phyloP scores from a whole-genome alignment of 2,888 invertebrate species.

The Argyresthia goedartella region DNA sequence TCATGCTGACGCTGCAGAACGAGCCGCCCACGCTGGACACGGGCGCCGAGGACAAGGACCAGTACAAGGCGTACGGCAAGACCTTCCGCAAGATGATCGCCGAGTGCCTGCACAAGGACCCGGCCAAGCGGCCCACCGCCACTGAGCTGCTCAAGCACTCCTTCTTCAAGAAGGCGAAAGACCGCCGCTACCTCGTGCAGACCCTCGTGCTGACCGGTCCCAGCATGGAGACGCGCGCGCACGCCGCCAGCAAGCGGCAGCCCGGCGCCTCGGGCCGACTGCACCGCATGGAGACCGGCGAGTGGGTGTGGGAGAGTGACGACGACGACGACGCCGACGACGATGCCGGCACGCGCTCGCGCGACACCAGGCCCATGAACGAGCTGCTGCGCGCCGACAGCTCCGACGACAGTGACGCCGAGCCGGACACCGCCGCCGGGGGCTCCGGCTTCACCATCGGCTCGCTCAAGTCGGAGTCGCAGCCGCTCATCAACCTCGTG shows the following conservation, averaged over 20 bases:
- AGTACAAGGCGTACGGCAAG: constrained; percentile 98
- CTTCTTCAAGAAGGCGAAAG: constrained; percentile 99
- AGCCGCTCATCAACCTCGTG: constrained; percentile 83
- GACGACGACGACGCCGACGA: constrained; percentile 81
- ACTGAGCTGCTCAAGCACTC: constrained; percentile 97
- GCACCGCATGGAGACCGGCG: constrained; percentile 95
- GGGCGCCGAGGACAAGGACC: constrained; percentile 96
- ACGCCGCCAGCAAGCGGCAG: constrained; percentile 86
- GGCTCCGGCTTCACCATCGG: constrained; percentile 44
- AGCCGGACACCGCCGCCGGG: constrained; percentile 11
- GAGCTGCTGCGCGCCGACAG: constrained; percentile 71
- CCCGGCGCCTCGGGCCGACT: constrained; percentile 88
- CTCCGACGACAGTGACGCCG: constrained; percentile 66
- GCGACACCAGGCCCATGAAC: constrained; percentile 74
- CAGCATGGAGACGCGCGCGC: constrained; percentile 91
- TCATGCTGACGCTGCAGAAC: constrained; percentile 99
- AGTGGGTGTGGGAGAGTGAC: constrained; percentile 98
- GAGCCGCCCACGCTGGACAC: constrained; percentile 98
- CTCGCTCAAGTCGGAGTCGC: constrained; percentile 27
- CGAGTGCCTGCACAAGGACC: constrained; percentile 97
- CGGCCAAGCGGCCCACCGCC: constrained; percentile 94
- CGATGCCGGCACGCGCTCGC: constrained; percentile 54
- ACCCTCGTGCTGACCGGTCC: constrained; percentile 90
- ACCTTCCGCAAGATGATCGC: constrained; percentile 98
- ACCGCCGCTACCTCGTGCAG: constrained; percentile 89